Conservation (phyloP, 1,140 invertebrate species). For the Pristionchus pacificus region DNA sequence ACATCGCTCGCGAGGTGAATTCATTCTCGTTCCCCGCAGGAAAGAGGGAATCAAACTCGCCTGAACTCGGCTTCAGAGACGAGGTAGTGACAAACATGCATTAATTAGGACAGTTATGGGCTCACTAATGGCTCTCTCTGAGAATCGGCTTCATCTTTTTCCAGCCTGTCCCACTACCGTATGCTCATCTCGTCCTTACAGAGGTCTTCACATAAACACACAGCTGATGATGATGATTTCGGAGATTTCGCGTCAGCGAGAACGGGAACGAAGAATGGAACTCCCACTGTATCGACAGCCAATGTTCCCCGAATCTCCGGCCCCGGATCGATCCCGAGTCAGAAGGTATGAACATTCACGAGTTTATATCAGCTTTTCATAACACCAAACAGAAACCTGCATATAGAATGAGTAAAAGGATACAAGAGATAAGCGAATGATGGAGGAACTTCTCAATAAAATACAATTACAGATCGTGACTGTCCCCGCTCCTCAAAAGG, state of each 20-base stretch:
- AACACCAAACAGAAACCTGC: too few species aligned
- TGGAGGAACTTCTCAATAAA: too few species aligned
- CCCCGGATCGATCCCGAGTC: too few species aligned
- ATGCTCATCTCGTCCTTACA: too few species aligned
- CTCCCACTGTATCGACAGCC: background rate
- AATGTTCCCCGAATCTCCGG: background rate
- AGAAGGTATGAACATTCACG: too few species aligned
- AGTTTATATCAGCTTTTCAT: too few species aligned
- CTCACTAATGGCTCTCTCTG: too few species aligned
- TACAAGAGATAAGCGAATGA: too few species aligned
- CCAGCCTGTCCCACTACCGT: background rate
- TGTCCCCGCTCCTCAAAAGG: background rate
- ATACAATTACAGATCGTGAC: too few species aligned
- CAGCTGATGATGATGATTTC: conserved; percentile 40
- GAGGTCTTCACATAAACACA: background rate
- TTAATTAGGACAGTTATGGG: too few species aligned
- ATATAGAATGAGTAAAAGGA: too few species aligned
- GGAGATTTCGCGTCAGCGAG: conserved; percentile 42
- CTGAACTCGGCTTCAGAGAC: conserved; percentile 40
- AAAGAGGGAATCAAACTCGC: conserved; percentile 27
- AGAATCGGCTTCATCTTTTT: conserved; percentile 14
- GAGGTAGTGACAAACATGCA: too few species aligned
- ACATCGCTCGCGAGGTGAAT: conserved; percentile 39
- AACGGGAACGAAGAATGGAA: background rate
- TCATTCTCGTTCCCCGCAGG: conserved; percentile 38